phyloP scores from a whole-genome alignment of 2,113 vertebrate species.

The Pampusana beccarii region DNA sequence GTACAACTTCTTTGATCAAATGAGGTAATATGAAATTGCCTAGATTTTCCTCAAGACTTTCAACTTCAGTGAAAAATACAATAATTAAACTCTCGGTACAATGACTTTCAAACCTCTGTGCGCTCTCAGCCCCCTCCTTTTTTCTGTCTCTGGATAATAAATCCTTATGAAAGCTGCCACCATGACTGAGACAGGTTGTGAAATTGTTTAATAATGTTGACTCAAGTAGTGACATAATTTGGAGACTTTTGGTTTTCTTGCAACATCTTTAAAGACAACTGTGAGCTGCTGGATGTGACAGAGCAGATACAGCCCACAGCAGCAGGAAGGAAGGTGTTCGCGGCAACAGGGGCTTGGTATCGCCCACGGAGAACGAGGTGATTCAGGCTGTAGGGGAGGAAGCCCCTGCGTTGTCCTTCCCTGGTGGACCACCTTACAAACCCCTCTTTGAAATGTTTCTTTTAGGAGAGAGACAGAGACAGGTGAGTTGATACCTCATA shows the following conservation, averaged over 20 bases:
- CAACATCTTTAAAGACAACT: slow-evolving; percentile 1
- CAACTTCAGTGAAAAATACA: slow-evolving; percentile 71
- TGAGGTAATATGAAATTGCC: slow-evolving; percentile 53
- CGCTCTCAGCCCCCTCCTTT: slow-evolving; percentile 3
- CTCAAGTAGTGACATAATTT: slow-evolving; percentile 62
- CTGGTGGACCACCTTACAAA: not conserved
- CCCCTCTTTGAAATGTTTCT: not conserved
- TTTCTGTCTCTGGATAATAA: slow-evolving; percentile 62
- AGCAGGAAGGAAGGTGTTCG: not conserved
- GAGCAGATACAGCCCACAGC: not conserved
- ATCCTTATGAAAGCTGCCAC: slow-evolving; percentile 72
- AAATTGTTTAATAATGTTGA: slow-evolving; percentile 73
- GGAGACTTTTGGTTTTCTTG: slow-evolving; percentile 42
- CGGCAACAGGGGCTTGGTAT: not conserved
- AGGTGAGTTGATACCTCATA: not conserved
- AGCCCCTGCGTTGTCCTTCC: not conserved
- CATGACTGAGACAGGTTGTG: slow-evolving; percentile 54
- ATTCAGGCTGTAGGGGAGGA: not conserved
- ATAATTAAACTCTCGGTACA: slow-evolving; percentile 71
- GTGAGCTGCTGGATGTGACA: not conserved
- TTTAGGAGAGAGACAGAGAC: not conserved
- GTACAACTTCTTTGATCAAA: slow-evolving; percentile 67
- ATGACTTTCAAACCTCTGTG: slow-evolving; percentile 64
- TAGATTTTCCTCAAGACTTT: slow-evolving; percentile 59
- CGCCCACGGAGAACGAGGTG: accelerated